phyloP scores from a whole-genome alignment of 2,888 invertebrate species.

The Muschampia plurimacula region DNA sequence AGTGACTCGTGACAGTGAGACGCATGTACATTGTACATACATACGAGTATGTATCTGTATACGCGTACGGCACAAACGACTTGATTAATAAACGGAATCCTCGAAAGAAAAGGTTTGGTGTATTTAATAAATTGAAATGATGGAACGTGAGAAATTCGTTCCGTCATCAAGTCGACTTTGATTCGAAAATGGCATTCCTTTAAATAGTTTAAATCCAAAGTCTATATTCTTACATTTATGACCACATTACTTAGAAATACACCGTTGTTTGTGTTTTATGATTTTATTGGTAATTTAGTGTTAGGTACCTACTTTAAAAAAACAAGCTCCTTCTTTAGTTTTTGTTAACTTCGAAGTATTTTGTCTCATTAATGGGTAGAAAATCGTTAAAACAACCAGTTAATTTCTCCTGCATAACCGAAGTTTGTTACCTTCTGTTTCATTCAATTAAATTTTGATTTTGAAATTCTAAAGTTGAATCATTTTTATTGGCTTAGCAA shows the following conservation, averaged over 20 bases:
- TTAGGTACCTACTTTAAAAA: not conserved
- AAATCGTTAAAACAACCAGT: too few relatives aligned
- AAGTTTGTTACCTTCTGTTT: too few relatives aligned
- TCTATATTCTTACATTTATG: slow-evolving; percentile 14
- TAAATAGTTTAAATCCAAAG: slow-evolving; percentile 19
- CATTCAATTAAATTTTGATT: too few relatives aligned
- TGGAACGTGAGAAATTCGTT: slow-evolving; percentile 26
- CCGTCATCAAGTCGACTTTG: slow-evolving; percentile 9
- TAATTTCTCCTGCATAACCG: too few relatives aligned
- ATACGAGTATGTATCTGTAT: too few relatives aligned
- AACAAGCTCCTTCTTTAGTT: not conserved
- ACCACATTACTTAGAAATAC: slow-evolving; percentile 1
- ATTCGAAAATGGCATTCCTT: slow-evolving; percentile 7
- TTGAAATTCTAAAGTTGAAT: too few relatives aligned
- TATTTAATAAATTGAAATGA: not conserved
- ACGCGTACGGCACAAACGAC: not conserved
- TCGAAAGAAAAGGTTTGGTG: not conserved
- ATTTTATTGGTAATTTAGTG: not conserved
- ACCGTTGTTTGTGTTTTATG: slow-evolving; percentile 1
- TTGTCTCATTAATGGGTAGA: too few relatives aligned
- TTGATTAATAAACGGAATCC: not conserved
- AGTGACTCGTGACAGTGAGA: too few relatives aligned
- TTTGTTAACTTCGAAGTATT: too few relatives aligned
- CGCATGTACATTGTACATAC: too few relatives aligned
- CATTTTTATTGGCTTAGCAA: too few relatives aligned